Evolutionary conservation across 2,113 vertebrate species (phyloP), one percentile per base, ranked within the genome.

Genomic region (Atherinomorus stipes): DNA sequence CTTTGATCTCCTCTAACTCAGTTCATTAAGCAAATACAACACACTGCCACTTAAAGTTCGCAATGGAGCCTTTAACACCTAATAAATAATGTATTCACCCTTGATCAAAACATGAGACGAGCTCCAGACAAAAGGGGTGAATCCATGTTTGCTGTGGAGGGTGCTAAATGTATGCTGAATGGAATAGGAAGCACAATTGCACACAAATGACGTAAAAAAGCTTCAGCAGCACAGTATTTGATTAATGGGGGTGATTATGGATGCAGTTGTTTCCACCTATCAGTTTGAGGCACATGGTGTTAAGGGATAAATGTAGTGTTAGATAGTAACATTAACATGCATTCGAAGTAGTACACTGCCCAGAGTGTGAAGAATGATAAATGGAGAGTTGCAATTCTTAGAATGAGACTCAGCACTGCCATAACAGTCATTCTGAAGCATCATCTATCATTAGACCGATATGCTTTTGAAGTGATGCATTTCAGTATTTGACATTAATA

Each of bases 11-110:
- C 47, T n/a, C 75, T 75, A 87, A 85, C 78, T 60, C 78, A 65
- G 62, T 91, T 91, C 86, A 90, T 91, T 90, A 91, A 83, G 78
- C 84, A 87, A 88, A 89, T 89, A 90, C 85, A 90, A 89, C 86
- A 85, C 83, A 69, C 76, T 87, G 85, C 85, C 89, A 90, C 89
- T 88, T 89, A 89, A 90, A 85, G 86, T 89, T 88, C 49, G 70
- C 80, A 84, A 86, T 85, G 77, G 79, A 89, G 71, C 80, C 84
- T 84, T 85, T 90, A 90, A 90, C 85, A 75, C 87, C 82, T 86
- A 73, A 90, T 91, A 89, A 91, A 92, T 90, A 85, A 92, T 90
- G 69, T 80, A 91, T 90, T 81, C 64, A 63, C 59, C 62, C 26
- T 0, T 25, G 76, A 91, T 87, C 84, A 89, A 85, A 88, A 88